Conservation (phyloP, 2,888 invertebrate species). For the Drosophila infuscata region DNA sequence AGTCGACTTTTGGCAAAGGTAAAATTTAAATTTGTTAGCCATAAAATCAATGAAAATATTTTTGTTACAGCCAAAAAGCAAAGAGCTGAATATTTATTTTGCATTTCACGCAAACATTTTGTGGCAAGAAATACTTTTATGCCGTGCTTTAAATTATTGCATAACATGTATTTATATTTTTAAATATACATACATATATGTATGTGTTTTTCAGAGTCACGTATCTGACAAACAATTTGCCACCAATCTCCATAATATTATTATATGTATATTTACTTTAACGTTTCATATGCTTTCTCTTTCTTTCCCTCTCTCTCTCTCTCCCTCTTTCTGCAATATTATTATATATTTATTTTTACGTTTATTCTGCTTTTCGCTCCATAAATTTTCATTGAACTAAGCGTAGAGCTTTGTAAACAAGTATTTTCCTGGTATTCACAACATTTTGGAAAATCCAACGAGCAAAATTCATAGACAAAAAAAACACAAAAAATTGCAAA, state of each 20-base stretch:
- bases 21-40: conserved; percentile 60
- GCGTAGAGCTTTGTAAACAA: conserved; percentile 59
- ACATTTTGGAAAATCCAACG: conserved; percentile 44
- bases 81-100: conserved; percentile 63
- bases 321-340: not conserved
- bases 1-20: conserved; percentile 11
- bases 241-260: conserved; percentile 20
- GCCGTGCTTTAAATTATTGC: conserved; percentile 41
- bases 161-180: not conserved
- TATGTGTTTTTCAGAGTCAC: not conserved
- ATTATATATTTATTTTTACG: conserved; percentile 14
- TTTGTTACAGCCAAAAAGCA: conserved; percentile 52
- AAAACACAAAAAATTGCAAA: conserved; percentile 4
- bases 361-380: conserved; percentile 16
- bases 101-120: conserved; percentile 58
- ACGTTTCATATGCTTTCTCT: not conserved
- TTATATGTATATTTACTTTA: conserved; percentile 16
- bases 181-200: not conserved
- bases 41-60: conserved; percentile 76
- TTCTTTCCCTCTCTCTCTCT: not conserved
- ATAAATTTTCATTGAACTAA: conserved; percentile 40
- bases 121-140: conserved; percentile 24
- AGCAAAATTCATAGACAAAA: conserved; percentile 7
- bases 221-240: conserved; percentile 5
- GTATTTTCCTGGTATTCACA: conserved; percentile 39